phyloP scores from a whole-genome alignment of 2,888 invertebrate genomes.

The Chalcosyrphus nemorum region DNA sequence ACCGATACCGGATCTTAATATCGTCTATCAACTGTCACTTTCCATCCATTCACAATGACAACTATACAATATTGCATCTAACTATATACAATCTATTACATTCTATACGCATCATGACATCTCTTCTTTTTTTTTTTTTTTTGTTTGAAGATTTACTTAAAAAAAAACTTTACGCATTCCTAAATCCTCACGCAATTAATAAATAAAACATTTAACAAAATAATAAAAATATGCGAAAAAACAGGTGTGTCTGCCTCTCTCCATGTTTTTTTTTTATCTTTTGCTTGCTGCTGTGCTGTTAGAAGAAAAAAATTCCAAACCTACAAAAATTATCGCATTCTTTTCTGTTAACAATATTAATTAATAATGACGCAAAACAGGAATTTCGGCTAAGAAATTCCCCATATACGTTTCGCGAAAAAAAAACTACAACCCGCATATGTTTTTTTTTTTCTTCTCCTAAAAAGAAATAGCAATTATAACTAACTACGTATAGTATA shows the following conservation, averaged over 20 bases:
- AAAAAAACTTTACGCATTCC: constrained; percentile 35
- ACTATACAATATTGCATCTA: neutral
- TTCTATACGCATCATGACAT: neutral
- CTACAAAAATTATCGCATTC: constrained; percentile 58
- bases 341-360: constrained; percentile 65
- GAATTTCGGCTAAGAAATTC: constrained; percentile 57
- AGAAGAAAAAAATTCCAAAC: constrained; percentile 42
- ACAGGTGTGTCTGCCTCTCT: constrained; percentile 53
- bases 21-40: neutral
- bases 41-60: neutral
- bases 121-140: no score
- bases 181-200: constrained; percentile 59
- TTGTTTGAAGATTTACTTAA: neutral
- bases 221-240: constrained; percentile 57
- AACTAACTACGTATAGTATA: constrained; percentile 42
- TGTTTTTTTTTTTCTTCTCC: constrained; percentile 6
- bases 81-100: neutral
- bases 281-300: constrained; percentile 13
- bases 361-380: constrained; percentile 70
- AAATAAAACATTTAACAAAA: constrained; percentile 60
- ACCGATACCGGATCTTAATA: neutral
- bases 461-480: constrained; percentile 38
- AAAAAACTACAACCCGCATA: constrained; percentile 13
- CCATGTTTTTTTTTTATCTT: constrained; percentile 8
- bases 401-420: constrained; percentile 4